Percentiles rank a stretch among this genome's conserved stretches.
Evolutionary conservation across 2,888 invertebrate genomes (phyloP).

Genomic region (Standfussiana lucernea): DNA sequence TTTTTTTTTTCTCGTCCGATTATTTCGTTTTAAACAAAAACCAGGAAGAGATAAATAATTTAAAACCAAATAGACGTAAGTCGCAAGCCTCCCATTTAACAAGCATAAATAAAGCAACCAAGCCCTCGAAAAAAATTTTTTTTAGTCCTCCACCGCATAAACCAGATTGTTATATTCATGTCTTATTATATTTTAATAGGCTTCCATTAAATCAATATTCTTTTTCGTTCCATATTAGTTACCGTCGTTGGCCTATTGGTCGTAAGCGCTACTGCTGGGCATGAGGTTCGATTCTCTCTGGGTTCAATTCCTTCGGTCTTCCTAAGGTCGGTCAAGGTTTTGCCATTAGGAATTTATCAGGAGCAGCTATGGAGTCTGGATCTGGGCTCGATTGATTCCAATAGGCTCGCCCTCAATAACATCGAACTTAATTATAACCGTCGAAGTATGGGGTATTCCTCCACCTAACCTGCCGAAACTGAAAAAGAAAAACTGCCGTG

Average conservation of each 20-base stretch:
- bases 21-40: neutral
- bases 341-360: neutral
- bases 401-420: neutral
- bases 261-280: neutral
- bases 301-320: neutral
- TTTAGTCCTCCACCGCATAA: slow-evolving; percentile 29
- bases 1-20: neutral
- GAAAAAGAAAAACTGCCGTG: neutral
- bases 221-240: slow-evolving; percentile 20
- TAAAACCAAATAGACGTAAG: slow-evolving; percentile 1
- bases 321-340: neutral
- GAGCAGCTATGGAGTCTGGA: neutral
- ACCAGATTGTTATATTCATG: slow-evolving; percentile 34
- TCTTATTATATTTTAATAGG: slow-evolving; percentile 43
- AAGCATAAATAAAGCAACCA: slow-evolving; percentile 18
- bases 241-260: neutral
- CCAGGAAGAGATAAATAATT: neutral
- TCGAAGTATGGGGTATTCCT: neutral
- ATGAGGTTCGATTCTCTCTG: neutral
- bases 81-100: neutral
- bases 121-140: slow-evolving; percentile 6
- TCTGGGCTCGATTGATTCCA: neutral
- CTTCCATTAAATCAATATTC: slow-evolving; percentile 35
- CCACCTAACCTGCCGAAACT: no score
- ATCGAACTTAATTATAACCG: neutral